Base-by-base conservation (phyloP, 2,113 vertebrate species). In the Oplegnathus fasciatus region DNA sequence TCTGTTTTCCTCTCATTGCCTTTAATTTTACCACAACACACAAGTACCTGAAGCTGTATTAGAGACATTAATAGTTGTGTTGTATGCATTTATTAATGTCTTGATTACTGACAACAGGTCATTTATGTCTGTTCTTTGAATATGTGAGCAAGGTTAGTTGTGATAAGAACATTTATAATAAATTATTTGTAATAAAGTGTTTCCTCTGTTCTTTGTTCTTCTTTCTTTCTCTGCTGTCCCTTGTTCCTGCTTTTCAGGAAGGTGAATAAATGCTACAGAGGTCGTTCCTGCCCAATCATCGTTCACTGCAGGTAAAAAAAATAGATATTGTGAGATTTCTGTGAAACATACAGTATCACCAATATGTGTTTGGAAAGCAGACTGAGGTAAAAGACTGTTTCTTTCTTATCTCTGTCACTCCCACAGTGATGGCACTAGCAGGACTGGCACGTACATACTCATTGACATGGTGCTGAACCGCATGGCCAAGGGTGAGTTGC, bases 401-500 rank as follows among this genome's bases (percentile, higher is more conserved):
- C 22, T 9, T 17, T 20, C 40, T 52, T 54, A 34, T 75, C 32
- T 52, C 30, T 78, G 20, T 86, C 34, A 84, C 76, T 93, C 76
- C 92, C 94, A 57, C 95, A 99, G 98, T 68, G 97, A 99, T 0
- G 98, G 98, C 1, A 98, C 97, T 0, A 95, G 96, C 67, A 96
- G 98, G 88, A 97, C 98, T 0, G 98, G 98, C 40, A 97, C 98
- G 0, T 99, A 99, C 83, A 97, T 99, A 87, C 97, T 99, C 7
- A 95, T 99, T 0, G 98, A 99, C 94, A 99, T 99, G 98, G 98
- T 99, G 72, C 95, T 99, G 79, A 99, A 99, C 93, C 97, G 98
- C 81, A 99, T 99, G 98, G 97, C 98, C 3, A 99, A 99, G 96
- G 98, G 98, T 99, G 94, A 95, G 54, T 61, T 5, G 0, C 37